Evolutionary conservation across 2,888 invertebrate species (phyloP).

Genomic region (Lithophane semibrunnea): DNA sequence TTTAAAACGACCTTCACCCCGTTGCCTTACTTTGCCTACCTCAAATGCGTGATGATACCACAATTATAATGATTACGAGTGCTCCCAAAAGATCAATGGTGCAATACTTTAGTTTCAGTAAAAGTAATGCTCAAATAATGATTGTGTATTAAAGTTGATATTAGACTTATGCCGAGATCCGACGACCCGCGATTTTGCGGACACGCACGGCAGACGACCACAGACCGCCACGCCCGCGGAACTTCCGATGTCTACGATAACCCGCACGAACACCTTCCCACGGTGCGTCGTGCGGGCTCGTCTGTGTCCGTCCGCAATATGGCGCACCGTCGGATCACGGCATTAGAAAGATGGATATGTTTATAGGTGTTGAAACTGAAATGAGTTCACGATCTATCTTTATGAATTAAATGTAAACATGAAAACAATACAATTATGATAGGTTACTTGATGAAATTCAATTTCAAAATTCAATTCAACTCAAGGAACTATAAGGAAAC

Average conservation of each 20-base stretch:
- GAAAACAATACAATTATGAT: background rate
- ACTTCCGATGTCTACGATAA: too few relatives aligned
- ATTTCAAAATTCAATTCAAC: too few relatives aligned
- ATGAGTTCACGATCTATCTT: slow-evolving; percentile 7
- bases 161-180: background rate
- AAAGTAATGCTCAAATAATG: slow-evolving; percentile 54
- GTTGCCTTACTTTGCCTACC: slow-evolving; percentile 51
- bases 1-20: slow-evolving; percentile 58
- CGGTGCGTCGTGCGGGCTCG: too few relatives aligned
- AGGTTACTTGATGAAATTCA: background rate
- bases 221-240: too few relatives aligned
- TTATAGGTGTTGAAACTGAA: slow-evolving; percentile 18
- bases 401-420: background rate
- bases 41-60: slow-evolving; percentile 57
- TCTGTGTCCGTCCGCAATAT: too few relatives aligned
- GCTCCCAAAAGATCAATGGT: slow-evolving; percentile 49
- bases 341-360: slow-evolving; percentile 12
- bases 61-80: slow-evolving; percentile 56
- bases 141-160: slow-evolving; percentile 32
- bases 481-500: too few relatives aligned
- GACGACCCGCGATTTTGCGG: too few relatives aligned
- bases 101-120: slow-evolving; percentile 56
- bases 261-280: too few relatives aligned
- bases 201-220: too few relatives aligned
- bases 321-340: too few relatives aligned